Percentiles rank a stretch among this genome's conserved stretches.
Evolutionary conservation across 1,140 invertebrate species (phyloP).

Genomic region (Drosophila parvula): DNA sequence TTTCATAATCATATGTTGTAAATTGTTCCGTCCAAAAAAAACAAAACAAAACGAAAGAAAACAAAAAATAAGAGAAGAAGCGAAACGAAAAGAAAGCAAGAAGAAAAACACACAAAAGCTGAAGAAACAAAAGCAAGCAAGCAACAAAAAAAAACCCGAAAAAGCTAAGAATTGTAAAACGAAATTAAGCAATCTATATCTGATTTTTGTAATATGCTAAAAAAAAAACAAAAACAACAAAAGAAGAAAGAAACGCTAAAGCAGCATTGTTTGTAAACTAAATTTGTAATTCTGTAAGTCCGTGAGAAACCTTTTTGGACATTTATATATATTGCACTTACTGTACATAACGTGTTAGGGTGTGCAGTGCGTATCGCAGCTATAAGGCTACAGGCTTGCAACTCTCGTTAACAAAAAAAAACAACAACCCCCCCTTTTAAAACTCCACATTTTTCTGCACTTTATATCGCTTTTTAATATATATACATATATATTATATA

Average conservation of each 20-base stretch:
- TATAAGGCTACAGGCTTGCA: background rate
- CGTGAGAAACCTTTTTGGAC: constrained; percentile 20
- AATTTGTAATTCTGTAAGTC: constrained; percentile 27
- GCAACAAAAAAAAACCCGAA: constrained; percentile 22
- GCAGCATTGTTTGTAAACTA: constrained; percentile 32
- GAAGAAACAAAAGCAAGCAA: constrained; percentile 38
- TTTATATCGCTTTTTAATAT: constrained; percentile 2
- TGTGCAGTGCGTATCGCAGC: constrained; percentile 32
- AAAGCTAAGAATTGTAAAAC: constrained; percentile 44
- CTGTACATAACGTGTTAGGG: constrained; percentile 43
- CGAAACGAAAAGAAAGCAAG: constrained; percentile 21
- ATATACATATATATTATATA: no score
- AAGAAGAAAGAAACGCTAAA: background rate
- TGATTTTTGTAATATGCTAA: constrained; percentile 42
- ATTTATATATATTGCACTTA: constrained; percentile 40
- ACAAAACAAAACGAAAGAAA: constrained; percentile 35
- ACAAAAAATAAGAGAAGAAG: constrained; percentile 15
- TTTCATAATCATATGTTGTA: constrained; percentile 83
- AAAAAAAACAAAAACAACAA: background rate
- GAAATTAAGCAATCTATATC: constrained; percentile 46
- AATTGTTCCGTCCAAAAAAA: constrained; percentile 81
- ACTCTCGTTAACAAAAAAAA: background rate
- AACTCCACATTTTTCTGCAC: background rate
- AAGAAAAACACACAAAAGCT: constrained; percentile 23
- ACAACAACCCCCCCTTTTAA: background rate